phyloP scores from a whole-genome alignment of 2,797 vertebrate species.

The Thamnophis elegans region DNA sequence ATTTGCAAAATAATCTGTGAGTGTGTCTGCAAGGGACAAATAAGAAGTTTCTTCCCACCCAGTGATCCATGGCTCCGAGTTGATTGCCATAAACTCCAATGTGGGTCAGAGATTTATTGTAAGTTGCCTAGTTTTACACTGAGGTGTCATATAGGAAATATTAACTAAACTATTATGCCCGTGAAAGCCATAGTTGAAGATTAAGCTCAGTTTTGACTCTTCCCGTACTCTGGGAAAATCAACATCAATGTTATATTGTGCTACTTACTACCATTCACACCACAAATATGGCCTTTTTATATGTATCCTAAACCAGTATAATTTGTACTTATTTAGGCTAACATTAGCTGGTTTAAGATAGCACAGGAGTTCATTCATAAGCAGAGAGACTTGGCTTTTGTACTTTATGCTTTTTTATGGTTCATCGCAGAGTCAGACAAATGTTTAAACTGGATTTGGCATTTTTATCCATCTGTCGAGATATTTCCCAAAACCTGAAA shows the following conservation, averaged over 20 bases:
- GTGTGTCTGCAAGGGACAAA: not conserved
- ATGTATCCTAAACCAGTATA: not conserved
- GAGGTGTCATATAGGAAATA: not conserved
- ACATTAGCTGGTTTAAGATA: not conserved
- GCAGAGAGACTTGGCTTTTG: not conserved
- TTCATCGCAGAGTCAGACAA: not conserved
- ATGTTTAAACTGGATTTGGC: not conserved
- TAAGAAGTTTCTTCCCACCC: not conserved
- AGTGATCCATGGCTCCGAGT: not conserved
- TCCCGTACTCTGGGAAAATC: not conserved
- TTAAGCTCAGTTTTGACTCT: not conserved
- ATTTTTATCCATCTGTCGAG: not conserved
- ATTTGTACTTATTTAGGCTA: not conserved
- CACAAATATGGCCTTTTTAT: not conserved
- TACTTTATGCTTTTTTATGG: not conserved
- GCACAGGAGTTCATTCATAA: not conserved
- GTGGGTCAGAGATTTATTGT: not conserved
- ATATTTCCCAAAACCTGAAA: not conserved
- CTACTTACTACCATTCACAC: not conserved
- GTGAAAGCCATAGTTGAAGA: not conserved
- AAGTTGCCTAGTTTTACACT: not conserved
- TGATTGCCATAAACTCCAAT: not conserved
- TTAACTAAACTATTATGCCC: not conserved
- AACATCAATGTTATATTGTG: not conserved
- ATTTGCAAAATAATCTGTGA: not conserved